A percentile compares a stretch with the other conserved stretches of the same genome.
Conservation (phyloP, 2,888 invertebrate species). For the Linyphia triangularis region DNA sequence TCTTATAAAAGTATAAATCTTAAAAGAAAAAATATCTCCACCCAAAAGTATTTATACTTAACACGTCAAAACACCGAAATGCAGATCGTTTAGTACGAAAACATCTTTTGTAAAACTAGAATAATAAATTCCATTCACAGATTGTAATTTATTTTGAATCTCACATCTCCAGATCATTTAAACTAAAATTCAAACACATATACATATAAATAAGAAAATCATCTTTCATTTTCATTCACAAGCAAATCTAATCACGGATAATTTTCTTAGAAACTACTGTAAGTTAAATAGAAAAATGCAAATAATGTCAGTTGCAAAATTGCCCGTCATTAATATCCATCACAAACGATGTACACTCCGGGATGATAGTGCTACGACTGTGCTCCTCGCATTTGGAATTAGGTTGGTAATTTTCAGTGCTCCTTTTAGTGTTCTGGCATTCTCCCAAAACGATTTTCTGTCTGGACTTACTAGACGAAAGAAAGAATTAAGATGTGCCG, state of each 20-base stretch:
- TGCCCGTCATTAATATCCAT: constrained; percentile 20
- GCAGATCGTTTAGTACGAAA: too few species aligned
- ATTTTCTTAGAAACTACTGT: constrained; percentile 6
- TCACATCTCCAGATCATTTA: too few species aligned
- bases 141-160: too few species aligned
- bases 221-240: background rate
- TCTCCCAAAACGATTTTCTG: constrained; percentile 7
- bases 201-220: too few species aligned
- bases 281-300: background rate
- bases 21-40: too few species aligned
- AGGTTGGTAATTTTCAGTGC: constrained; percentile 15
- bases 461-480: constrained; percentile 24
- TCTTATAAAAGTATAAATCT: too few species aligned
- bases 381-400: background rate
- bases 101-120: too few species aligned
- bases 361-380: background rate
- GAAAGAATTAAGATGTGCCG: background rate
- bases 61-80: too few species aligned
- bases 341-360: background rate
- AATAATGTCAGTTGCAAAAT: background rate
- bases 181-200: too few species aligned
- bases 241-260: background rate
- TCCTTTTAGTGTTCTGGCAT: constrained; percentile 27
- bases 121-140: too few species aligned
- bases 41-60: too few species aligned